Conservation (phyloP, 2,797 vertebrate genomes). For the Paramormyrops hopkinsi region DNA sequence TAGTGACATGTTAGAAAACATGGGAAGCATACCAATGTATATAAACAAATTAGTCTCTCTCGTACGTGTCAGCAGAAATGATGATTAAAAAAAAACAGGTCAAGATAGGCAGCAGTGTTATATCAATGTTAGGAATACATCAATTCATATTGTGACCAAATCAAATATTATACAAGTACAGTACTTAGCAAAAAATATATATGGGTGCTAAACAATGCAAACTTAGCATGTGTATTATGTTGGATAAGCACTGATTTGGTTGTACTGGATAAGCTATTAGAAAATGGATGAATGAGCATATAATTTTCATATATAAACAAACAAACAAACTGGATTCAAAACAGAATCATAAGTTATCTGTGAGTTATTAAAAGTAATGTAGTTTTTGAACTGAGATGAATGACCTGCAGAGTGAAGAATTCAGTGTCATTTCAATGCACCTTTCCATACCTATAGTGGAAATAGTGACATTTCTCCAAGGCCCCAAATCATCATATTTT, state of each 20-base stretch:
- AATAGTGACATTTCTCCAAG: not conserved
- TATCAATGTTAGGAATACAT: not conserved
- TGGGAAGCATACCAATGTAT: not conserved
- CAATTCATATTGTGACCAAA: not conserved
- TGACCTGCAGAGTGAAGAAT: not conserved
- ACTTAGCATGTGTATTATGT: not conserved
- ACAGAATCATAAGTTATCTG: not conserved
- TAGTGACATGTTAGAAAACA: not conserved
- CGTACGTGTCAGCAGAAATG: not conserved
- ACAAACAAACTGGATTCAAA: not conserved
- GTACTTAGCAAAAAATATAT: not conserved
- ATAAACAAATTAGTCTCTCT: not conserved
- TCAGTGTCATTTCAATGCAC: not conserved
- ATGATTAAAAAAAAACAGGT: not conserved
- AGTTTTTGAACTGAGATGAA: not conserved
- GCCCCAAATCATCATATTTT: not conserved
- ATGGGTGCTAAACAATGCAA: not conserved
- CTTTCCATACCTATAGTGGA: not conserved
- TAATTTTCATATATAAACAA: not conserved
- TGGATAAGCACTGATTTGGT: not conserved
- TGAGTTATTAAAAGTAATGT: not conserved
- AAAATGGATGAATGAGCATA: not conserved
- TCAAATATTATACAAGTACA: not conserved
- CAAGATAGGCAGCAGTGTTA: not conserved
- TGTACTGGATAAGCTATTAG: not conserved